Conservation (phyloP, 2,113 vertebrate species). For the Orthonyx spaldingii region DNA sequence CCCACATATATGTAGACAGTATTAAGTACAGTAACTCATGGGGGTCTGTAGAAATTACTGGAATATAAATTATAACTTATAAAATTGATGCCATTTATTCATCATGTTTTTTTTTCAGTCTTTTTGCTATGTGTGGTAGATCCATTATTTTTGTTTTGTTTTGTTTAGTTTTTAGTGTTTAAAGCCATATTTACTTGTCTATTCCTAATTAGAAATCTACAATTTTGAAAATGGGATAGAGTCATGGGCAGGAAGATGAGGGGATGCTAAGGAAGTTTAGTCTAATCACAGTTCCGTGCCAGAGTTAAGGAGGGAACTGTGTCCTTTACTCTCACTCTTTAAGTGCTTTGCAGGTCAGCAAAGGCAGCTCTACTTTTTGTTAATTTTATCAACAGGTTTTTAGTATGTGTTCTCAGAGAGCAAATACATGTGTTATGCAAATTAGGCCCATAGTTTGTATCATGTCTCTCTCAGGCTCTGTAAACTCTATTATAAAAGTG, state of each 20-base stretch:
- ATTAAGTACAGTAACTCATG: neutral
- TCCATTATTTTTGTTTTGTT: too few relatives aligned
- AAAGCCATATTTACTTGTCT: neutral
- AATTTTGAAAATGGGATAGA: neutral
- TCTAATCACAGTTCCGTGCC: neutral
- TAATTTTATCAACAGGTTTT: neutral
- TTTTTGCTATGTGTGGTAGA: neutral
- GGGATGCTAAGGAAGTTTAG: neutral
- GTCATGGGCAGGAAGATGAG: neutral
- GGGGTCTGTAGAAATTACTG: neutral
- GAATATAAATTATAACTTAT: neutral
- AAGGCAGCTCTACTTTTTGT: neutral
- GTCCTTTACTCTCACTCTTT: neutral
- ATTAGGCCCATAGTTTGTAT: neutral
- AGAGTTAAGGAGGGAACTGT: neutral
- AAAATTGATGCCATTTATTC: neutral
- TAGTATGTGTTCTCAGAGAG: neutral
- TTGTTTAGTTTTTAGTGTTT: neutral
- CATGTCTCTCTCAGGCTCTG: neutral
- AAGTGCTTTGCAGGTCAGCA: neutral
- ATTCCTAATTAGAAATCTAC: neutral
- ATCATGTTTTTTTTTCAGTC: neutral
- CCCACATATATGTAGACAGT: neutral
- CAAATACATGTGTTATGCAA: neutral
- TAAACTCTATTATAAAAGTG: neutral